These are phyloP conservation scores for Xylophagus ater DNA, from an alignment of 2,888 invertebrate species.

Conservation along the genomic window DNA sequence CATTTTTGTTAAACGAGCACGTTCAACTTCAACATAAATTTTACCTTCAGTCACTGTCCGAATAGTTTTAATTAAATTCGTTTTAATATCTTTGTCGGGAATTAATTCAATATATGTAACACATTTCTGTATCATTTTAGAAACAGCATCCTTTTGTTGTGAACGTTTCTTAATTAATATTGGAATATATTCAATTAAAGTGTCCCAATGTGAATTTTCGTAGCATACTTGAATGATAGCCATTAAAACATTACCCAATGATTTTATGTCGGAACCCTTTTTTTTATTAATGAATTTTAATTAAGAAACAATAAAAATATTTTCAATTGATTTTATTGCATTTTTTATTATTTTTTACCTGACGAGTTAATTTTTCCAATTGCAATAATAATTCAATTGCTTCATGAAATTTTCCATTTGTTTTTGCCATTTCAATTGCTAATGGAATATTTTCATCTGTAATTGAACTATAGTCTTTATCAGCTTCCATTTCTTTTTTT, in stretches of 20 bases:
- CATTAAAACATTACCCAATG: conserved; percentile 76
- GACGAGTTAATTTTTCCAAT: conserved; percentile 20
- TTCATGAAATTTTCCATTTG: conserved; percentile 36
- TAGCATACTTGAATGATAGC: conserved; percentile 77
- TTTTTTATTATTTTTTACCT: background rate
- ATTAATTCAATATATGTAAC: conserved; percentile 76
- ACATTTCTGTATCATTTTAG: conserved; percentile 85
- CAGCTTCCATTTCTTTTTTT: conserved; percentile 89
- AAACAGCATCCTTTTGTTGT: conserved; percentile 84
- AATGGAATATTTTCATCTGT: conserved; percentile 81
- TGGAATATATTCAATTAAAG: conserved; percentile 81
- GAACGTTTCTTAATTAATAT: conserved; percentile 72
- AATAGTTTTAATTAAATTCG: conserved; percentile 84
- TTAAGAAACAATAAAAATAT: background rate
- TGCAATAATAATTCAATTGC: conserved; percentile 7
- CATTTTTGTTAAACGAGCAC: conserved; percentile 80
- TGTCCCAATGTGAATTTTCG: conserved; percentile 77
- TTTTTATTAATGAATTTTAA: background rate
- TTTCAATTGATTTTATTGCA: too few relatives aligned
- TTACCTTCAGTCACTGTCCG: conserved; percentile 88
- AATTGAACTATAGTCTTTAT: conserved; percentile 75
- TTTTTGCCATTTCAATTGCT: conserved; percentile 47
- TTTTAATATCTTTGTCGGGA: conserved; percentile 69
- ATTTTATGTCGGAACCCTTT: conserved; percentile 57
- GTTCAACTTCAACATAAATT: conserved; percentile 94